phyloP scores from a whole-genome alignment of 2,888 invertebrate genomes.

The Metellina segmentata region DNA sequence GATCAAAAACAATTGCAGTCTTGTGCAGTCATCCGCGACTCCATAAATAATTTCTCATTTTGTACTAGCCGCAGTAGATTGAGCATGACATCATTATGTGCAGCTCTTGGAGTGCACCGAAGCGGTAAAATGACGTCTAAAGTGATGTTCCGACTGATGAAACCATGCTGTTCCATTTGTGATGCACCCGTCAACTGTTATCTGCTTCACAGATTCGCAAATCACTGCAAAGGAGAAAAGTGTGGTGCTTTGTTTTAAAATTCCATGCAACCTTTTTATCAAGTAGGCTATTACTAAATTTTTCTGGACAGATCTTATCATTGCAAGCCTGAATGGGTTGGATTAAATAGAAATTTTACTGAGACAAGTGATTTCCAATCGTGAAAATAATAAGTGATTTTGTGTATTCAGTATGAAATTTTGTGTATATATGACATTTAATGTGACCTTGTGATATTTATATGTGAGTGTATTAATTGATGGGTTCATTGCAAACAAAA shows the following conservation, averaged over 20 bases:
- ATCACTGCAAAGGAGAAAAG: not conserved
- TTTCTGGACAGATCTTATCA: too few species aligned
- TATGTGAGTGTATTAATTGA: not conserved
- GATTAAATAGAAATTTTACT: too few species aligned
- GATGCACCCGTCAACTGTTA: slow-evolving; percentile 1
- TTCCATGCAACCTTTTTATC: not conserved
- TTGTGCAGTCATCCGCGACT: slow-evolving; percentile 4
- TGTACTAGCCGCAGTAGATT: slow-evolving; percentile 28
- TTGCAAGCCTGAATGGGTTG: too few species aligned
- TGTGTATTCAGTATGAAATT: too few species aligned
- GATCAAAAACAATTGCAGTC: slow-evolving; percentile 28
- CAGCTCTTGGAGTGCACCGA: slow-evolving; percentile 6
- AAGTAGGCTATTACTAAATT: too few species aligned
- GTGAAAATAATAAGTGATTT: too few species aligned
- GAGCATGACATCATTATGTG: slow-evolving; percentile 38
- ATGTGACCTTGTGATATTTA: not conserved
- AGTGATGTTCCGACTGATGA: slow-evolving; percentile 20
- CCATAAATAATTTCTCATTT: slow-evolving; percentile 44
- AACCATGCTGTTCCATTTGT: slow-evolving; percentile 29
- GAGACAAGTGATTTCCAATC: too few species aligned
- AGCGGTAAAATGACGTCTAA: slow-evolving; percentile 35
- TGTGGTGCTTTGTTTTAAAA: not conserved
- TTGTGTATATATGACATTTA: too few species aligned
- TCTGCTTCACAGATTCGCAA: slow-evolving; percentile 1
- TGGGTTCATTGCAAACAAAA: not conserved